These are phyloP conservation scores for Agrochola circellaris DNA, from an alignment of 2,888 invertebrate genomes.

Conservation along the genomic window DNA sequence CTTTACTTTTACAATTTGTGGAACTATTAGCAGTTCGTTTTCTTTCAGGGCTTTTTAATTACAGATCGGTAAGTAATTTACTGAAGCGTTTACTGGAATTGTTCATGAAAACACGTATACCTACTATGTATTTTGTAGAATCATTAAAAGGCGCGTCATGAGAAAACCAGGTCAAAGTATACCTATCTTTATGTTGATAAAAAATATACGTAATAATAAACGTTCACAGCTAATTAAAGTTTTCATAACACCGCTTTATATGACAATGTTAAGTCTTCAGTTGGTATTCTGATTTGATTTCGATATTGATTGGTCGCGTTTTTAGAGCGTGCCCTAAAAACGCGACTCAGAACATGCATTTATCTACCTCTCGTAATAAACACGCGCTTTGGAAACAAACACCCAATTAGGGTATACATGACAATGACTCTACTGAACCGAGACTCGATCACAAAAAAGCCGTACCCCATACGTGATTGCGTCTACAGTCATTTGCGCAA, in stretches of 20 bases:
- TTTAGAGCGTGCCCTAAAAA: background rate
- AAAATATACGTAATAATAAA: background rate
- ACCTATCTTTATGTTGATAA: no score
- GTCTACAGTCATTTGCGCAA: background rate
- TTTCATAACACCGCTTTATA: background rate
- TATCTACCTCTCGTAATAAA: background rate
- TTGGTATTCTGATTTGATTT: background rate
- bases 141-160: background rate
- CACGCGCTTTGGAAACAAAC: background rate
- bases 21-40: constrained; percentile 39
- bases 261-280: background rate
- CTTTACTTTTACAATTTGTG: constrained; percentile 34
- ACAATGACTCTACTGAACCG: background rate
- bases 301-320: background rate
- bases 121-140: background rate
- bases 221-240: background rate
- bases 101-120: background rate
- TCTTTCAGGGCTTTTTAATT: constrained; percentile 30
- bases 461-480: background rate
- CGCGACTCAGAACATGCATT: no score
- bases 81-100: background rate
- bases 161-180: background rate
- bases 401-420: background rate
- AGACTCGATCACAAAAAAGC: background rate
- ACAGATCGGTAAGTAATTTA: constrained; percentile 17